Evolutionary conservation across 2,888 invertebrate species (phyloP).

Genomic region (Stegophylla sp.): DNA sequence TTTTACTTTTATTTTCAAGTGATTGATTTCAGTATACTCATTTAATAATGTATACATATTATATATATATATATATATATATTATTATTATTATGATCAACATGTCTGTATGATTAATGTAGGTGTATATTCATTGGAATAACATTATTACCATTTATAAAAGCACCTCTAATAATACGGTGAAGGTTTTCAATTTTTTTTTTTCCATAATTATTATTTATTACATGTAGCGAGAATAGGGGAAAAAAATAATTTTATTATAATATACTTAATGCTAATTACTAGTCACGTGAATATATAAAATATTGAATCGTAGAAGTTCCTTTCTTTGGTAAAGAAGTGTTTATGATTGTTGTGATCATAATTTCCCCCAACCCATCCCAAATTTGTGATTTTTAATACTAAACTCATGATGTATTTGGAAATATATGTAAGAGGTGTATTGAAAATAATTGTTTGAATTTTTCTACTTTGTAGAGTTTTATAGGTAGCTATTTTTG

Average conservation of each 20-base stretch:
- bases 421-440: conserved; percentile 8
- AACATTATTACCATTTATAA: not conserved
- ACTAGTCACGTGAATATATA: conserved; percentile 40
- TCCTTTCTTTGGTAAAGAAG: conserved; percentile 34
- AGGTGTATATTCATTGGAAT: not conserved
- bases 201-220: not conserved
- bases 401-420: not conserved
- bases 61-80: not conserved
- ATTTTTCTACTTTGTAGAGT: conserved; percentile 43
- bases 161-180: conserved; percentile 24
- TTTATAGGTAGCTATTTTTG: conserved; percentile 40
- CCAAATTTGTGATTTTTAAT: conserved; percentile 23
- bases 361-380: not conserved
- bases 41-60: not conserved
- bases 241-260: conserved; percentile 17
- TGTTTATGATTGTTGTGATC: conserved; percentile 3
- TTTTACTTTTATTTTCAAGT: not conserved
- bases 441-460: conserved; percentile 31
- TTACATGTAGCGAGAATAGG: not conserved
- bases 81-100: too few relatives aligned
- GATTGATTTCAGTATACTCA: not conserved
- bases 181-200: conserved; percentile 29
- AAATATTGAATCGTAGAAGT: conserved; percentile 31
- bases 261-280: conserved; percentile 43
- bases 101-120: conserved; percentile 15